Conservation (phyloP, 2,797 vertebrate species). For the Melanotaenia parkinsoni region DNA sequence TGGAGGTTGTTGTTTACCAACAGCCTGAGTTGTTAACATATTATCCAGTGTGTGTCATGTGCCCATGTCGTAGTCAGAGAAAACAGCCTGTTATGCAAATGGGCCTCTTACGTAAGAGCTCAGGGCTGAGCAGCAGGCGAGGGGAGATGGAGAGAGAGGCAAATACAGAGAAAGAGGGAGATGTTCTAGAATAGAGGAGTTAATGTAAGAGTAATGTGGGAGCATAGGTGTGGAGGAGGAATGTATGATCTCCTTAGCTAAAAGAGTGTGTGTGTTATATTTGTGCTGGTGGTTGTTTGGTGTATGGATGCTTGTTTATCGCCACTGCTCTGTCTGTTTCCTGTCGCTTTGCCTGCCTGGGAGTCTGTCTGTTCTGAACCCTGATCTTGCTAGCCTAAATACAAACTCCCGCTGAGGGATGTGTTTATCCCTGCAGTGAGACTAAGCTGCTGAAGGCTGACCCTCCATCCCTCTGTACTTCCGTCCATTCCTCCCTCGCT, state of each 20-base stretch:
- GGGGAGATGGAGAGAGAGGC: conserved; percentile 45
- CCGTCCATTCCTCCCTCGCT: conserved; percentile 70
- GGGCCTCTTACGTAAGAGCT: conserved; percentile 74
- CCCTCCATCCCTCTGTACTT: conserved; percentile 76
- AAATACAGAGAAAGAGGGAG: conserved; percentile 49
- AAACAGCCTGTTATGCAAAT: conserved; percentile 82
- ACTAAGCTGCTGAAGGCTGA: conserved; percentile 74
- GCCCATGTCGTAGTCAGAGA: conserved; percentile 64
- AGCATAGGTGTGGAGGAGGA: conserved; percentile 72
- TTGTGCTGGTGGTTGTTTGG: conserved; percentile 47
- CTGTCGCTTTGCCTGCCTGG: conserved; percentile 54
- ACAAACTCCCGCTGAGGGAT: conserved; percentile 67
- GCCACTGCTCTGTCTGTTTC: conserved; percentile 54
- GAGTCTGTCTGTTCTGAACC: conserved; percentile 70
- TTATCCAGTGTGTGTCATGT: conserved; percentile 70
- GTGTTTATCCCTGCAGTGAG: conserved; percentile 77
- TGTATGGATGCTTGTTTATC: conserved; percentile 64
- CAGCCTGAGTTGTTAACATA: conserved; percentile 73
- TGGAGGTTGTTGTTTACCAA: conserved; percentile 74
- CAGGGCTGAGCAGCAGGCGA: conserved; percentile 63
- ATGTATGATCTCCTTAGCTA: conserved; percentile 49
- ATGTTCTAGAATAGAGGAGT: conserved; percentile 64
- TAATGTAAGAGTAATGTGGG: conserved; percentile 69
- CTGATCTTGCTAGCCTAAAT: conserved; percentile 73
- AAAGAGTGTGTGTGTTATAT: conserved; percentile 43